phyloP scores from a whole-genome alignment of 2,797 vertebrate genomes.

The Cryptoprocta ferox region DNA sequence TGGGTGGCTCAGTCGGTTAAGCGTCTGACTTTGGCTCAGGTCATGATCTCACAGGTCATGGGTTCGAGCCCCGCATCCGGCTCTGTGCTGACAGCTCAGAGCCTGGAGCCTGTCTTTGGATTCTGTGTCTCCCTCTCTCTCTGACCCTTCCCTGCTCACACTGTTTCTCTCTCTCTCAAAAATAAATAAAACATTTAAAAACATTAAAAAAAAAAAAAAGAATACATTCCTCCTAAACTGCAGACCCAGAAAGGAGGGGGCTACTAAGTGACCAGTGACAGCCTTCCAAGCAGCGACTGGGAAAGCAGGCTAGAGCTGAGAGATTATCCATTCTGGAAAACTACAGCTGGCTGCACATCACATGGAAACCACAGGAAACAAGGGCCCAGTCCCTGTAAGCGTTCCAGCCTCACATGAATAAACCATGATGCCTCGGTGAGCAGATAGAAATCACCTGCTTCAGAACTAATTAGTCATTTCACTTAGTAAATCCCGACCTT shows the following conservation, averaged over 20 bases:
- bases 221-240: slow-evolving; percentile 50
- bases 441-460: slow-evolving; percentile 35
- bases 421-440: slow-evolving; percentile 34
- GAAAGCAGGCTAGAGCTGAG: slow-evolving; percentile 39
- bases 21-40: too few species aligned
- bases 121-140: too few species aligned
- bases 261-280: slow-evolving; percentile 1
- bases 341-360: background rate
- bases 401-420: slow-evolving; percentile 38
- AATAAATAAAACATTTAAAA: too few species aligned
- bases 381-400: background rate
- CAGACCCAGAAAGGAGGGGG: background rate
- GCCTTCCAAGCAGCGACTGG: background rate
- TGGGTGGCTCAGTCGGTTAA: too few species aligned
- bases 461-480: slow-evolving; percentile 55
- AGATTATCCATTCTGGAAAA: slow-evolving; percentile 68
- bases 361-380: background rate
- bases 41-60: too few species aligned
- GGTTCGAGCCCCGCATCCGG: too few species aligned
- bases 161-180: too few species aligned
- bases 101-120: too few species aligned
- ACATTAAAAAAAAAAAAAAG: too few species aligned
- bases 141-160: too few species aligned
- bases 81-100: too few species aligned
- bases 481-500: slow-evolving; percentile 15